These are phyloP conservation scores for Aphodius granarius DNA, from an alignment of 2,888 invertebrate genomes.

Conservation along the genomic window DNA sequence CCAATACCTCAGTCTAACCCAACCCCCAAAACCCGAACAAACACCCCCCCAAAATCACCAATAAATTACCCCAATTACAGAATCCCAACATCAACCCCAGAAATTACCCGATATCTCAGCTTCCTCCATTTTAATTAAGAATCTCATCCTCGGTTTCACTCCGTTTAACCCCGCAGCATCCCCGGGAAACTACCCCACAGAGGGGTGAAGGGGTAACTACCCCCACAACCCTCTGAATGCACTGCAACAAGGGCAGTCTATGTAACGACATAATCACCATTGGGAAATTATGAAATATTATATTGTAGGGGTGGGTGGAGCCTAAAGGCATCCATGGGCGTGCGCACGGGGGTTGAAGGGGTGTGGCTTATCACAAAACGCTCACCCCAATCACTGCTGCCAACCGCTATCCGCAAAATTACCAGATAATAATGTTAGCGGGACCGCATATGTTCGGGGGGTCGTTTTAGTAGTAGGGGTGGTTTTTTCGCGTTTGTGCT, in stretches of 20 bases:
- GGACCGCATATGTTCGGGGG: conserved; percentile 33
- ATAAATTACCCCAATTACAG: conserved; percentile 24
- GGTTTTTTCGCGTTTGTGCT: neutral
- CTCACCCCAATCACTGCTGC: conserved; percentile 46
- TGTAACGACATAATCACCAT: neutral
- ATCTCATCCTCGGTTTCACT: conserved; percentile 1
- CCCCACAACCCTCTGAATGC: neutral
- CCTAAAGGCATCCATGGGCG: conserved; percentile 38
- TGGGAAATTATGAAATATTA: conserved; percentile 40
- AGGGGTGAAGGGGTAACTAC: neutral
- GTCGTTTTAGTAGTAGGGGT: neutral
- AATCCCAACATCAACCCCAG: neutral
- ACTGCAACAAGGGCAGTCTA: neutral
- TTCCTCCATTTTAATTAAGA: conserved; percentile 24
- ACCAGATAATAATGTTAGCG: conserved; percentile 46
- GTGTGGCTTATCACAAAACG: conserved; percentile 38
- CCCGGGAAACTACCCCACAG: neutral
- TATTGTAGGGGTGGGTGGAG: conserved; percentile 39
- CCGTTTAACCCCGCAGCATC: neutral
- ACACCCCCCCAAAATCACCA: neutral
- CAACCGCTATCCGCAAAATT: conserved; percentile 44
- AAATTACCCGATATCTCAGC: conserved; percentile 17
- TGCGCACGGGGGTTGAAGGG: conserved; percentile 30
- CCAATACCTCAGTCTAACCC: neutral
- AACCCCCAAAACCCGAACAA: neutral